Conservation (phyloP, 1,140 invertebrate genomes). For the Drosophila arawakana region DNA sequence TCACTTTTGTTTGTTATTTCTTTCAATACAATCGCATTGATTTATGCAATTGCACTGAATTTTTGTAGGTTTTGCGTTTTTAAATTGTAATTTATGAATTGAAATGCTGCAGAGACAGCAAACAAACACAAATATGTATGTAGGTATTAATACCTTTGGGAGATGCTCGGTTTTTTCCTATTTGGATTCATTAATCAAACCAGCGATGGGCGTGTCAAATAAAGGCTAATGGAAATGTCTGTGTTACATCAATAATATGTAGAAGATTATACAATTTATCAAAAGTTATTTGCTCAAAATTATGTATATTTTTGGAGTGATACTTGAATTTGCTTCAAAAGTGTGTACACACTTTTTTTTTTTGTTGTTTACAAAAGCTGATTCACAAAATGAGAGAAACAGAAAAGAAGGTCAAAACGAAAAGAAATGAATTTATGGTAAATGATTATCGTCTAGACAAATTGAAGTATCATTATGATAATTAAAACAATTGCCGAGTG, state of each 20-base stretch:
- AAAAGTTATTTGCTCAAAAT: not conserved
- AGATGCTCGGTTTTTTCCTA: not conserved
- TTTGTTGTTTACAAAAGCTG: not conserved
- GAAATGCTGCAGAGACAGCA: slow-evolving; percentile 10
- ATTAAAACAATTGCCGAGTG: slow-evolving; percentile 52
- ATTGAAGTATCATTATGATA: slow-evolving; percentile 70
- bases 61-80: slow-evolving; percentile 6
- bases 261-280: not conserved
- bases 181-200: not conserved
- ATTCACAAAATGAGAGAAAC: slow-evolving; percentile 1
- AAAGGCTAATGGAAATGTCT: slow-evolving; percentile 12
- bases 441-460: slow-evolving; percentile 63
- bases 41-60: slow-evolving; percentile 44
- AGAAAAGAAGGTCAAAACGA: not conserved
- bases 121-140: slow-evolving; percentile 18
- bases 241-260: not conserved
- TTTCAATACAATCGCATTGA: slow-evolving; percentile 41
- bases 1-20: slow-evolving; percentile 7
- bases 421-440: slow-evolving; percentile 24
- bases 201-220: not conserved
- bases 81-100: slow-evolving; percentile 44
- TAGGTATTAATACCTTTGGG: not conserved
- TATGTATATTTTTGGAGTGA: slow-evolving; percentile 5
- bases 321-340: not conserved
- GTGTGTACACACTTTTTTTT: slow-evolving; percentile 5